A percentile compares a stretch with the other conserved stretches of the same genome.
Conservation (phyloP, 2,888 invertebrate genomes). For the Allophyes oxyacanthae region DNA sequence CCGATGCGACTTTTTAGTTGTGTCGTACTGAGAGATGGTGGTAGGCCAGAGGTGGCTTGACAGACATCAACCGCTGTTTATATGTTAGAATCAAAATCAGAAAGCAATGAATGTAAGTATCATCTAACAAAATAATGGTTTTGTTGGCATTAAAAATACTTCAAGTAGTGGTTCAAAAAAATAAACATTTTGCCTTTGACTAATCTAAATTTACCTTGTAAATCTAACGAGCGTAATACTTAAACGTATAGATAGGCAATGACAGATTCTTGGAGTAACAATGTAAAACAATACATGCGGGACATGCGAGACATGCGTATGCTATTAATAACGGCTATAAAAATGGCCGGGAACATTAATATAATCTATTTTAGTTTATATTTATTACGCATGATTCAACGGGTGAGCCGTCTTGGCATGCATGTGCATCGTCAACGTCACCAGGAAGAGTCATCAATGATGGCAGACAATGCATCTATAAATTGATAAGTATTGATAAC, state of each 20-base stretch:
- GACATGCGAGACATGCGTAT: neutral
- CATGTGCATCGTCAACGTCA: constrained; percentile 24
- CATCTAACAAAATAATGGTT: no score
- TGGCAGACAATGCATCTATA: constrained; percentile 3
- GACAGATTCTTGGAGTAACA: neutral
- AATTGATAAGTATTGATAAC: neutral
- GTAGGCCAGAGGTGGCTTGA: no score
- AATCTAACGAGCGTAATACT: no score
- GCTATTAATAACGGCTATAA: constrained; percentile 36
- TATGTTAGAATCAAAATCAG: no score
- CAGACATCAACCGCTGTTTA: no score
- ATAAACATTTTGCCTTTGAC: no score
- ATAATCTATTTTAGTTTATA: constrained; percentile 40
- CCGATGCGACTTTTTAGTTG: no score
- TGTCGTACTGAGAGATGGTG: no score
- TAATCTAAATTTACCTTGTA: no score
- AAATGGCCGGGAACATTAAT: constrained; percentile 20
- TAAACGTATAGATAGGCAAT: neutral
- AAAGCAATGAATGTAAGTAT: no score
- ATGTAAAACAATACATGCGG: constrained; percentile 35
- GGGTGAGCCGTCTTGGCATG: constrained; percentile 32
- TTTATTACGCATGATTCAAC: constrained; percentile 45
- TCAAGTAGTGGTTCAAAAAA: no score
- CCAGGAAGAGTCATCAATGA: constrained; percentile 20
- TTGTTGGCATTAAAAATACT: no score